Base-by-base conservation (phyloP, 2,797 vertebrate species). In the Hoplostethus atlanticus region DNA sequence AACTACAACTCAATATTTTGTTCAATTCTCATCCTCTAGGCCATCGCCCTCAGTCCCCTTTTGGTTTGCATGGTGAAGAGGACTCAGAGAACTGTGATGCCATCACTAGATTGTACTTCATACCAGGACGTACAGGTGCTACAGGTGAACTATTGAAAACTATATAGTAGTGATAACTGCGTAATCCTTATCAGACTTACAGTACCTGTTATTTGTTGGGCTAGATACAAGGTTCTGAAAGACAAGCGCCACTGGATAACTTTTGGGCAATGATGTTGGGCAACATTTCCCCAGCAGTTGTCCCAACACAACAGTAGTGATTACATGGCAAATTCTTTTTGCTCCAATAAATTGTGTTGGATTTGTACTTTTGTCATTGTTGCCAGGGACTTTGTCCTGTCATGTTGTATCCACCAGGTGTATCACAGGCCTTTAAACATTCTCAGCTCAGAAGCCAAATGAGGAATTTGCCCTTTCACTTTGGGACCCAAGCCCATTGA, bases 51-150 rank as follows among this genome's bases (percentile, higher is more conserved):
- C 34, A 64, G 51, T 64, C 69, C 53, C 54, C 46, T 28, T 25
- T 7, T 31, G 36, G 56, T 56, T 57, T 53, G 54, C 72, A 51
- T 69, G 73, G 79, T 46, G 85, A 85, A 71, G 77, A 62, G 31
- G 83, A 91, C 71, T 59, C 72, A 0, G 70, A 89, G 64, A 80
- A 73, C 74, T 88, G 81, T 65, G 71, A 86, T 28, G 89, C 87
- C 68, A 62, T 95, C 80, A 89, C 54, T 40, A 92, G 83, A 50
- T 82, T 97, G 86, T 90, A 88, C 63, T 96, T 96, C 72, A 90
- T 95, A 30, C 93, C 89, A 17, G 76, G 86, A 55, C 90, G 93
- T 77, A 90, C 87, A 40, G 25, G 71, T 60, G 72, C 87, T 86
- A 77, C 90, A 94, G 95, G 95, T 96, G 67, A 91, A 76, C 65